Evolutionary conservation across 2,113 vertebrate species (phyloP).

Genomic region (Microcebus jonahi): DNA sequence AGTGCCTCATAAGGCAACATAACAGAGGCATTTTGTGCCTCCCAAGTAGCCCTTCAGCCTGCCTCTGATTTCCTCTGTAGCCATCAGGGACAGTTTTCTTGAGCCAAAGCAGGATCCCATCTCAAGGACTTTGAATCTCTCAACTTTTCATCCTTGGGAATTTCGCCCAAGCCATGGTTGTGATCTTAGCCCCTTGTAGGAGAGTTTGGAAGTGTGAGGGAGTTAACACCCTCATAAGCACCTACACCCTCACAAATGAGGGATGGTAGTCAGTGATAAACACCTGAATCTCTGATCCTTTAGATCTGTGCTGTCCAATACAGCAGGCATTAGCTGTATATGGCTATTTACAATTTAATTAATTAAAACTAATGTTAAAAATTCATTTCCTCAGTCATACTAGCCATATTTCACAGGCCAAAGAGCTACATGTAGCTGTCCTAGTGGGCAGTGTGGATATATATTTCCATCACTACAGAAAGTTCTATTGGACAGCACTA

Average conservation of each 20-base stretch:
- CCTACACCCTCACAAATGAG: background rate
- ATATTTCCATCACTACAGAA: background rate
- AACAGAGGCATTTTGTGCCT: background rate
- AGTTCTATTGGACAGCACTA: background rate
- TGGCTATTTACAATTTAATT: background rate
- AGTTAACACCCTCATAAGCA: background rate
- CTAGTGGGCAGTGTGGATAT: too few species aligned
- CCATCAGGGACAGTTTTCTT: background rate
- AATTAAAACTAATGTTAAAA: background rate
- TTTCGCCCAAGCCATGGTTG: background rate
- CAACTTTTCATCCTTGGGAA: background rate
- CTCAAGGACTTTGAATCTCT: background rate
- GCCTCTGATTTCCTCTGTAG: background rate
- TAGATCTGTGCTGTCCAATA: background rate
- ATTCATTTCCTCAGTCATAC: background rate
- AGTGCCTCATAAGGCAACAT: fast-evolving
- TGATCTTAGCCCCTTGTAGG: background rate
- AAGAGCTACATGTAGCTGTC: background rate
- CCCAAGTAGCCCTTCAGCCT: too few species aligned
- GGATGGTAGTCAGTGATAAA: background rate
- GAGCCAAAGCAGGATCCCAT: background rate
- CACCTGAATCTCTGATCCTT: background rate
- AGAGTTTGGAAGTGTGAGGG: background rate
- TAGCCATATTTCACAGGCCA: background rate
- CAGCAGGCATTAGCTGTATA: background rate